phyloP scores from a whole-genome alignment of 2,888 invertebrate genomes.

The Aproaerema taeniolella region DNA sequence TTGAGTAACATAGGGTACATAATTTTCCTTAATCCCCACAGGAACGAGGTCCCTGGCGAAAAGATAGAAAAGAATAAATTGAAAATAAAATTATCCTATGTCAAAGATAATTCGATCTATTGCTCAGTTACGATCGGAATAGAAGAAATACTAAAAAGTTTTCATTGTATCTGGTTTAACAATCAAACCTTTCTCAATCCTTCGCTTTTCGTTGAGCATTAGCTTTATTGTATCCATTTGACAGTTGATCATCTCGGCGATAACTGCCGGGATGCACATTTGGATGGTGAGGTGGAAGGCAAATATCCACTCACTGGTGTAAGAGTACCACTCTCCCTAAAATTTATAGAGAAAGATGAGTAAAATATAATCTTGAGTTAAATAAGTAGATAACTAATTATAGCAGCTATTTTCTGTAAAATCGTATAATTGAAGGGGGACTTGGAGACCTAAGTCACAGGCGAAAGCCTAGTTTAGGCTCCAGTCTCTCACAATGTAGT shows the following conservation, averaged over 20 bases:
- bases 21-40: no score
- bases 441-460: no score
- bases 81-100: no score
- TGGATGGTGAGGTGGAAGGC: slow-evolving; percentile 4
- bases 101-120: no score
- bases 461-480: no score
- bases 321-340: slow-evolving; percentile 5
- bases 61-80: no score
- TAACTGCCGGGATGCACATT: slow-evolving; percentile 4
- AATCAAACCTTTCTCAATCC: slow-evolving; percentile 4
- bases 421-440: not conserved
- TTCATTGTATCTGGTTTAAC: no score
- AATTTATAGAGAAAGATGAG: not conserved
- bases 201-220: not conserved
- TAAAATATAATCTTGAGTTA: not conserved
- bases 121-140: no score
- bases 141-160: no score
- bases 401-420: not conserved
- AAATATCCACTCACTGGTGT: slow-evolving; percentile 1
- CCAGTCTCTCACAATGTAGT: no score
- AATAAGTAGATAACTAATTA: not conserved
- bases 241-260: slow-evolving; percentile 3
- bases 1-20: no score
- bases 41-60: no score
- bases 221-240: slow-evolving; percentile 1